Evolutionary conservation across 2,888 invertebrate species (phyloP).

Genomic region (Corbicula japonica): DNA sequence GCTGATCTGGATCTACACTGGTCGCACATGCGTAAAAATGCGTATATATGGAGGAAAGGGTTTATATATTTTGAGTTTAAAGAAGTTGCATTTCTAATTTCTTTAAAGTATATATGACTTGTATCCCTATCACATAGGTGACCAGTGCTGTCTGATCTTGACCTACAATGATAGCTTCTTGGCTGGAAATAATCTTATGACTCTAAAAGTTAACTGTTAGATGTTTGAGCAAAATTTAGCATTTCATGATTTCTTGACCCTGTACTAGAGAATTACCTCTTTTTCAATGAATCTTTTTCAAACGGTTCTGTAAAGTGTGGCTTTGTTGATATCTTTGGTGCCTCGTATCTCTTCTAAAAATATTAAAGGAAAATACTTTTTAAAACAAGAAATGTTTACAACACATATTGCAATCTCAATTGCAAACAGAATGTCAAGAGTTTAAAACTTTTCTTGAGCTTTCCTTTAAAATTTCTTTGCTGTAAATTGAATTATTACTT

Average conservation of each 20-base stretch:
- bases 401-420: neutral
- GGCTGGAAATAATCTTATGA: neutral
- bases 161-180: neutral
- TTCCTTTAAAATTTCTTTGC: neutral
- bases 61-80: no score
- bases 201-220: neutral
- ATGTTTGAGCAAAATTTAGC: neutral
- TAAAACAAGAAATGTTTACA: neutral
- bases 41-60: no score
- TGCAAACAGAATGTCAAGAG: neutral
- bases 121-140: neutral
- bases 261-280: constrained; percentile 85
- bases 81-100: neutral
- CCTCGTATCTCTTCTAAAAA: constrained; percentile 86
- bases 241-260: no score
- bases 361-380: constrained; percentile 18
- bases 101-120: neutral
- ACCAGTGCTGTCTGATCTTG: neutral
- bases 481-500: neutral
- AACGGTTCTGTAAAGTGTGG: constrained; percentile 95
- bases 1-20: no score
- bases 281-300: constrained; percentile 91
- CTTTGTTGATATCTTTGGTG: constrained; percentile 90
- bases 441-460: neutral
- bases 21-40: no score